Conservation (phyloP, 2,888 invertebrate species). For the Unio pictorum region DNA sequence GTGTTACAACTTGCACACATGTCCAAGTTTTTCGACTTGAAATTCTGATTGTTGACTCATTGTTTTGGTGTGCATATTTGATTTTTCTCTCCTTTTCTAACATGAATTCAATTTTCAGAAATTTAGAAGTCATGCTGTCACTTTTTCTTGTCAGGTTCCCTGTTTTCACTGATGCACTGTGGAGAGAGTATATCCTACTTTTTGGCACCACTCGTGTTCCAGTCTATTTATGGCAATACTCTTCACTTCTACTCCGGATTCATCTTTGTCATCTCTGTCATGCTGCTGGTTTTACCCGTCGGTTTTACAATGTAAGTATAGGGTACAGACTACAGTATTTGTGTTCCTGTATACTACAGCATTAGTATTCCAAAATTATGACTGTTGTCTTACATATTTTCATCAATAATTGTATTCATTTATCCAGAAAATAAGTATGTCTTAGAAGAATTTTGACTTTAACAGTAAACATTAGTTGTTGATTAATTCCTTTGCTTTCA, state of each 20-base stretch:
- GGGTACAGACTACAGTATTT: too few relatives aligned
- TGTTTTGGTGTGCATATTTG: too few relatives aligned
- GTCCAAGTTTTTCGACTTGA: too few relatives aligned
- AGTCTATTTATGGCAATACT: slow-evolving; percentile 63
- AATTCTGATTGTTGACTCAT: too few relatives aligned
- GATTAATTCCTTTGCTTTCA: too few relatives aligned
- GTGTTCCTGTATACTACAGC: neutral
- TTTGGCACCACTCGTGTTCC: slow-evolving; percentile 67
- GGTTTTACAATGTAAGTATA: slow-evolving; percentile 62
- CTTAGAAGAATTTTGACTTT: neutral
- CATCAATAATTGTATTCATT: neutral
- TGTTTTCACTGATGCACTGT: slow-evolving; percentile 70
- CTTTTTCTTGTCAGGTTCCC: slow-evolving; percentile 55
- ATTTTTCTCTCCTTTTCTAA: too few relatives aligned
- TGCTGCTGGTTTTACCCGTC: slow-evolving; percentile 60
- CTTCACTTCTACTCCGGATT: slow-evolving; percentile 62
- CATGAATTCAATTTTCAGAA: too few relatives aligned
- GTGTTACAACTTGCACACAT: too few relatives aligned
- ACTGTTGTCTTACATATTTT: neutral
- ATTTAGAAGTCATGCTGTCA: neutral
- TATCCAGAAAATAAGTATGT: neutral
- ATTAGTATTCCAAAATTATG: neutral
- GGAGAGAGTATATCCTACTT: slow-evolving; percentile 67
- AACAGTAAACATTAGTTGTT: too few relatives aligned
- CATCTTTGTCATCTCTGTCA: slow-evolving; percentile 67